phyloP scores from a whole-genome alignment of 2,113 vertebrate species.

The Daboia siamensis region DNA sequence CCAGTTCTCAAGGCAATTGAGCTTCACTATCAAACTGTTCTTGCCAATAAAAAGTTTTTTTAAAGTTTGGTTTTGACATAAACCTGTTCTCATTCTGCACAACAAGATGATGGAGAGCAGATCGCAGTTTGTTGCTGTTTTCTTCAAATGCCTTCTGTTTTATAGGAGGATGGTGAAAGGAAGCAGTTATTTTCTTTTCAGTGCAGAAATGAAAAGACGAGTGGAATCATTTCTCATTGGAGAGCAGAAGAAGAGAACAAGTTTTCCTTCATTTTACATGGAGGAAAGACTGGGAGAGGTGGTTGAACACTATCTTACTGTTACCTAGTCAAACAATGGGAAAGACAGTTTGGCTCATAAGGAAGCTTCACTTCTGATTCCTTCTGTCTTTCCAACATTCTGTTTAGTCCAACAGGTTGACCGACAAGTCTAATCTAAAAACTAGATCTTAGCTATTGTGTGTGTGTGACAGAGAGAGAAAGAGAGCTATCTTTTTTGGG shows the following conservation, averaged over 20 bases:
- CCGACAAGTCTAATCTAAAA: background rate
- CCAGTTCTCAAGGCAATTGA: background rate
- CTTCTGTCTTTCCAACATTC: background rate
- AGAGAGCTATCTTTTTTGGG: background rate
- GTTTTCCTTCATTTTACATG: background rate
- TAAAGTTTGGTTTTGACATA: background rate
- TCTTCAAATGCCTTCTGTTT: background rate
- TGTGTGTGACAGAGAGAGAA: background rate
- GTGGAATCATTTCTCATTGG: background rate
- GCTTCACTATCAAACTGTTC: background rate
- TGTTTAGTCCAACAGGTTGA: background rate
- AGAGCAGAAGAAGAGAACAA: background rate
- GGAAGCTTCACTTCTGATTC: background rate
- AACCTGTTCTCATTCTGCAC: background rate
- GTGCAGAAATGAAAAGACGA: background rate
- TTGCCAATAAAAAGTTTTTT: background rate
- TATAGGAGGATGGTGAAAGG: background rate
- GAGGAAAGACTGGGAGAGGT: background rate
- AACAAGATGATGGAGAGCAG: background rate
- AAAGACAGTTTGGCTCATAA: background rate
- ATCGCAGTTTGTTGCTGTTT: background rate
- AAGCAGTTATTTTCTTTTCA: background rate
- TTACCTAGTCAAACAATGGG: background rate
- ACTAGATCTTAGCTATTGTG: background rate
- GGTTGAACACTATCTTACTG: background rate